Evolutionary conservation across 2,797 vertebrate species (phyloP), one percentile per base, ranked within the genome.

Genomic region (Buceros bicornis): DNA sequence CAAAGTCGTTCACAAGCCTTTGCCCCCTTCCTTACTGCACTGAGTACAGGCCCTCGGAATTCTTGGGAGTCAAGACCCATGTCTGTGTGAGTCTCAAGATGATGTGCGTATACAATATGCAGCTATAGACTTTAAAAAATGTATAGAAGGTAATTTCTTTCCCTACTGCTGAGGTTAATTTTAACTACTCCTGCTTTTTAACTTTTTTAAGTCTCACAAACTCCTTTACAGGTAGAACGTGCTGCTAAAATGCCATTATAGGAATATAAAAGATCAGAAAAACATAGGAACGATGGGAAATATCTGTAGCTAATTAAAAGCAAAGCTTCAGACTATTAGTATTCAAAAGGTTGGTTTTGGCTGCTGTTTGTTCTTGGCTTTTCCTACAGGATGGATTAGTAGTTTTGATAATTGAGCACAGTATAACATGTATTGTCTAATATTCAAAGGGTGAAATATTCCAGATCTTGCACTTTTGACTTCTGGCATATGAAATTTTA

Each of bases 391-490:
- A 51, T 1, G 21, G 74, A 57, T 95, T 84, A 79, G 64, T 73
- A 82, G 70, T 82, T 95, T 81, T 94, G 72, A 87, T 95, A 94
- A 74, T 84, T 91, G 66, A 88, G 43, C 20, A 31, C 45, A 88
- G 47, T 83, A 10, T 69, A 94, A 89, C 7, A 15, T 80, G 42
- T 67, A 87, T 73, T 71, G 43, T 88, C 73, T 84, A 79, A 82
- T 95, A 93, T 84, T 86, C 62, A 82, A 64, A 82, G 66, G 18
- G 18, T 90, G 77, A 95, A 89, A 71, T 89, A 61, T 54, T 89
- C 90, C 95, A 93, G 91, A 95, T 78, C 64, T 89, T 87, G 86
- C 56, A 50, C 88, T 93, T 89, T 50, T 84, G 87, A 82, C 90
- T 89, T 92, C 53, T 90, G 74, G 64, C 83, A 80, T 79, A 26